Evolutionary conservation across 1,140 invertebrate species (phyloP).

Genomic region (Latrodectus geometricus): DNA sequence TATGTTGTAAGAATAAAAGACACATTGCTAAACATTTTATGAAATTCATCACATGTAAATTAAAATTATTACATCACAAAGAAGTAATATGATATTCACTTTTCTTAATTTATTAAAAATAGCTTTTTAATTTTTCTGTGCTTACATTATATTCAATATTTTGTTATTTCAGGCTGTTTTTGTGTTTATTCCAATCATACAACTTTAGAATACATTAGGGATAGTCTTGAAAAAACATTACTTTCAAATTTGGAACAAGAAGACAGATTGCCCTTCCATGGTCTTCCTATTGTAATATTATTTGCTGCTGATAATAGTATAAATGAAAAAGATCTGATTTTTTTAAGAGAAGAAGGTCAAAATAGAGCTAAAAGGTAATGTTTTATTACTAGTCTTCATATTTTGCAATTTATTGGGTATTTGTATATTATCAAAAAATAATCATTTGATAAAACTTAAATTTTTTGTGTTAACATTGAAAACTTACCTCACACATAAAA

Average conservation of each 20-base stretch:
- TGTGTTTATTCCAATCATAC: conserved; percentile 90
- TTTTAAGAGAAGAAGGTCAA: conserved; percentile 89
- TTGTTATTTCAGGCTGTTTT: conserved; percentile 69
- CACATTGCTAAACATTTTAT: too few species aligned
- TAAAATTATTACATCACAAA: too few species aligned
- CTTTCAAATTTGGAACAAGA: conserved; percentile 91
- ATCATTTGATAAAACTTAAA: too few species aligned
- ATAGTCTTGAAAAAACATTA: conserved; percentile 90
- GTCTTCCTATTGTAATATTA: conserved; percentile 89
- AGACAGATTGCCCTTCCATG: conserved; percentile 83
- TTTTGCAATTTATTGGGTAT: too few species aligned
- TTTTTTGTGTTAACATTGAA: too few species aligned
- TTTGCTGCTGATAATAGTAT: conserved; percentile 87
- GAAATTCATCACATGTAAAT: too few species aligned
- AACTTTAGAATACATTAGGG: conserved; percentile 91
- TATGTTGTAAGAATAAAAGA: too few species aligned
- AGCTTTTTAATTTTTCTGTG: background rate
- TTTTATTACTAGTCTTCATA: too few species aligned
- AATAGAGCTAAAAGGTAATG: conserved; percentile 85
- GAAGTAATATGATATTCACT: too few species aligned
- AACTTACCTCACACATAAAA: too few species aligned
- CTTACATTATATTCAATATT: background rate
- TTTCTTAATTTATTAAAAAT: too few species aligned
- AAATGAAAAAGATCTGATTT: conserved; percentile 84
- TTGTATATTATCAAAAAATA: too few species aligned